These are phyloP conservation scores for Pecten maximus DNA, from an alignment of 2,888 invertebrate species.

Conservation along the genomic window DNA sequence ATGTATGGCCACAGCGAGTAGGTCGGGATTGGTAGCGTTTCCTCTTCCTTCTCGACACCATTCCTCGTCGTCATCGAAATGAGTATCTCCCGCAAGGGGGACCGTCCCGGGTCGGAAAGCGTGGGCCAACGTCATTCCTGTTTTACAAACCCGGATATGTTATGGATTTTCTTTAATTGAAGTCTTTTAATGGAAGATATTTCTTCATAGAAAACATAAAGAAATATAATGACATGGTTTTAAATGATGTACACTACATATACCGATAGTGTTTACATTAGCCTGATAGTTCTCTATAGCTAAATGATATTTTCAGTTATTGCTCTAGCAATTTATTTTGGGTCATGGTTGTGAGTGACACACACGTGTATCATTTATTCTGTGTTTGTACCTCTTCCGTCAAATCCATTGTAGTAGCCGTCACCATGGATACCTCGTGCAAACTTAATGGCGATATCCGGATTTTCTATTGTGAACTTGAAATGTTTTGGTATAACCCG, in stretches of 20 bases:
- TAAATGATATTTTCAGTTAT: too few relatives aligned
- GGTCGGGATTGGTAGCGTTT: conserved; percentile 57
- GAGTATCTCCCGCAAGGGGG: conserved; percentile 61
- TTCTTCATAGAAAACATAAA: too few relatives aligned
- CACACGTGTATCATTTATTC: neutral
- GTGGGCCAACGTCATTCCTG: conserved; percentile 57
- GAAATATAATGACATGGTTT: too few relatives aligned
- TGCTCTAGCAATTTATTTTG: too few relatives aligned
- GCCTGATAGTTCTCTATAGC: too few relatives aligned
- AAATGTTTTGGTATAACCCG: conserved; percentile 37
- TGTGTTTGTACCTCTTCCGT: conserved; percentile 73
- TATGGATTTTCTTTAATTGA: too few relatives aligned
- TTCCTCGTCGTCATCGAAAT: conserved; percentile 63
- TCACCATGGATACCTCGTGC: conserved; percentile 73
- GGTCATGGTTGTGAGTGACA: neutral
- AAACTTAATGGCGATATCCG: conserved; percentile 76
- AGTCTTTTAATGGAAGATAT: too few relatives aligned
- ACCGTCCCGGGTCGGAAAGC: conserved; percentile 62
- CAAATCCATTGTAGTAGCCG: conserved; percentile 73
- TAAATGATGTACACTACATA: too few relatives aligned
- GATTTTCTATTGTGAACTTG: conserved; percentile 21
- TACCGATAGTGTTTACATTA: too few relatives aligned
- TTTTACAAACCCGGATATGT: neutral
- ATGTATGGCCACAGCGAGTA: conserved; percentile 60
- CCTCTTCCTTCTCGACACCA: conserved; percentile 58